These are phyloP conservation scores for Cantharis rufa DNA, from an alignment of 2,888 invertebrate genomes.

Conservation along the genomic window DNA sequence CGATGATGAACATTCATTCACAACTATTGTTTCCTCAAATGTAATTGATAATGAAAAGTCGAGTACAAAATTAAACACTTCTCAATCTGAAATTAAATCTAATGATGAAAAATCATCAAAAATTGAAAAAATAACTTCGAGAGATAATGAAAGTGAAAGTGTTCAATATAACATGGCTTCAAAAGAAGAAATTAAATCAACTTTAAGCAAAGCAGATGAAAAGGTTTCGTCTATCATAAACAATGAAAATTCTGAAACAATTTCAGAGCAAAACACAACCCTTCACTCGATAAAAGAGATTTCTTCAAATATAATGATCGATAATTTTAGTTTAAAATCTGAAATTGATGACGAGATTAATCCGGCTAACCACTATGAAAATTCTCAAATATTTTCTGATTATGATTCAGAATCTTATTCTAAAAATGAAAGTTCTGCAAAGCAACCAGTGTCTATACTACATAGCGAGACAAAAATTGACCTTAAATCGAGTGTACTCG, in stretches of 20 bases:
- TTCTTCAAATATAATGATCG: neutral
- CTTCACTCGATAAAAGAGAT: neutral
- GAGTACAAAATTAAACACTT: neutral
- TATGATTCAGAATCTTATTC: neutral
- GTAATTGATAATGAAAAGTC: neutral
- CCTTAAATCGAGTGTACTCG: neutral
- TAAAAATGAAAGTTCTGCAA: neutral
- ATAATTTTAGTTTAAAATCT: neutral
- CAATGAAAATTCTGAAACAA: neutral
- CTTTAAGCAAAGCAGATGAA: neutral
- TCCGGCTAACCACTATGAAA: neutral
- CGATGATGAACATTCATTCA: neutral
- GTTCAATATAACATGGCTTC: neutral
- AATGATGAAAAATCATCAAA: neutral
- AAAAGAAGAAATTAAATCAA: neutral
- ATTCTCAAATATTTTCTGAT: neutral
- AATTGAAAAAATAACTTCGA: neutral
- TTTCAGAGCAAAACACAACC: neutral
- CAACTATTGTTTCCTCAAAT: neutral
- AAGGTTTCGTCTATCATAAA: neutral
- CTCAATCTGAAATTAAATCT: neutral
- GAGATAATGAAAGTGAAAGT: neutral
- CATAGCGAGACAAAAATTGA: neutral
- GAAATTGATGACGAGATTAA: neutral
- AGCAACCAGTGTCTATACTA: neutral